These are phyloP conservation scores for Pterobdella sp. DNA, from an alignment of 2,888 invertebrate genomes.

Conservation along the genomic window DNA sequence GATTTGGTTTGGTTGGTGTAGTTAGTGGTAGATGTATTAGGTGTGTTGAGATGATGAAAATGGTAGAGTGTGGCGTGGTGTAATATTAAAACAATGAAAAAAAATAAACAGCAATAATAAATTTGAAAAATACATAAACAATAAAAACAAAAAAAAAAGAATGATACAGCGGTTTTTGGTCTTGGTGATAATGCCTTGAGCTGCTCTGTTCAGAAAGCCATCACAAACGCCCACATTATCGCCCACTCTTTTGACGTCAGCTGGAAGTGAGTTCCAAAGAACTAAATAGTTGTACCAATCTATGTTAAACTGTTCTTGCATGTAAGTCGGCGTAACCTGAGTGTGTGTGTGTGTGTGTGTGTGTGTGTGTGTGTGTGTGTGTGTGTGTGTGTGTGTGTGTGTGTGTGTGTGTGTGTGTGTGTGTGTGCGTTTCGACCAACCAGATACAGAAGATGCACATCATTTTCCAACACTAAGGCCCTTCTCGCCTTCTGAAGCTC, in stretches of 20 bases:
- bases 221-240: slow-evolving; percentile 79
- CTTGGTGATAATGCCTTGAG: background rate
- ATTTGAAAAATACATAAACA: too few species aligned
- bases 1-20: background rate
- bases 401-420: slow-evolving; percentile 1
- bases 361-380: background rate
- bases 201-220: slow-evolving; percentile 63
- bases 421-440: slow-evolving; percentile 53
- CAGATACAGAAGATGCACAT: slow-evolving; percentile 85
- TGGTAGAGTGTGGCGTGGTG: too few species aligned
- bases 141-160: too few species aligned
- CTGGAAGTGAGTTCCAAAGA: slow-evolving; percentile 71
- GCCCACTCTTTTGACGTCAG: slow-evolving; percentile 75
- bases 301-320: slow-evolving; percentile 67
- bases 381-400: slow-evolving; percentile 1
- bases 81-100: too few species aligned
- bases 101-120: too few species aligned
- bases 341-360: background rate
- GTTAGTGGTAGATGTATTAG: background rate
- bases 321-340: slow-evolving; percentile 81
- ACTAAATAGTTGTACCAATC: slow-evolving; percentile 64
- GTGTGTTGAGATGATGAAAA: too few species aligned
- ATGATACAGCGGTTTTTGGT: slow-evolving; percentile 13
- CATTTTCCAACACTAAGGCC: slow-evolving; percentile 83
- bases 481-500: slow-evolving; percentile 82